Conservation (phyloP, 2,113 vertebrate genomes). For the Myotis lucifugus region DNA sequence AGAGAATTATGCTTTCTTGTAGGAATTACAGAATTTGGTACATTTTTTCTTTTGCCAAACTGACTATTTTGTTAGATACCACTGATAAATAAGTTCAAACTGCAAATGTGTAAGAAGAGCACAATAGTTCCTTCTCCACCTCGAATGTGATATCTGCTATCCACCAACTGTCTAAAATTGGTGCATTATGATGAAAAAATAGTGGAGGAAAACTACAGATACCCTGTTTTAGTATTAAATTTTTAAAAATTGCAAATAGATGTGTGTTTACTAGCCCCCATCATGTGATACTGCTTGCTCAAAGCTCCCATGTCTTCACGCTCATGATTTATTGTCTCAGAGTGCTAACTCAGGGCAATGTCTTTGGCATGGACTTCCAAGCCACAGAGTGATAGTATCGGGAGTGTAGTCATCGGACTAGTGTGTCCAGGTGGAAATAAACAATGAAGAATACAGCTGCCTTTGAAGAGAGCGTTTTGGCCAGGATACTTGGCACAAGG, state of each 20-base stretch:
- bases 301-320: neutral
- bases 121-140: slow-evolving; percentile 25
- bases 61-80: slow-evolving; percentile 71
- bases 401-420: neutral
- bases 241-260: neutral
- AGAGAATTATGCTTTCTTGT: slow-evolving; percentile 78
- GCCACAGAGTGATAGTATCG: slow-evolving; percentile 41
- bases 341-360: neutral
- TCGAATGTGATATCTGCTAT: slow-evolving; percentile 43
- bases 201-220: neutral
- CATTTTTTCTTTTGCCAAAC: slow-evolving; percentile 77
- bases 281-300: neutral
- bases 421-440: slow-evolving; percentile 50
- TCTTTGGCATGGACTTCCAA: slow-evolving; percentile 23
- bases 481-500: neutral
- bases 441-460: slow-evolving; percentile 18
- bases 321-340: neutral
- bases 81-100: slow-evolving; percentile 75
- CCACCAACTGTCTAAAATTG: slow-evolving; percentile 36
- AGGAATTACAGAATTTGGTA: slow-evolving; percentile 76
- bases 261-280: neutral
- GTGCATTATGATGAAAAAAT: neutral
- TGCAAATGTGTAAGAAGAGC: slow-evolving; percentile 60
- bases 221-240: neutral
- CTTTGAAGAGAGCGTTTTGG: neutral